These are phyloP conservation scores for Dryadula phaetusa DNA, from an alignment of 2,888 invertebrate genomes.

Conservation along the genomic window DNA sequence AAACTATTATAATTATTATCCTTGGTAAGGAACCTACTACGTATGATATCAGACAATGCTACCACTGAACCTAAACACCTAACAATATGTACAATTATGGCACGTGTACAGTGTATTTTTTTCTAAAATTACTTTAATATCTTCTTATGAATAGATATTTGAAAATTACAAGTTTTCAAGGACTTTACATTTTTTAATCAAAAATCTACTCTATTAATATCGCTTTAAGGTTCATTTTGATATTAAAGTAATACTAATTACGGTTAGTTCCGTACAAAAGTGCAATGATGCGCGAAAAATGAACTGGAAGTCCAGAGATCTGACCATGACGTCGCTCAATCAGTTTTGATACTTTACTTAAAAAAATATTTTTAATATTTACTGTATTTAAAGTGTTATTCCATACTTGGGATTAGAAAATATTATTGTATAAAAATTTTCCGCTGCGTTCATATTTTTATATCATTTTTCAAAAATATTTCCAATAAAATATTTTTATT, in stretches of 20 bases:
- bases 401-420: too few relatives aligned
- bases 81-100: neutral
- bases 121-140: too few relatives aligned
- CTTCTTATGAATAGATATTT: slow-evolving; percentile 1
- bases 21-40: too few relatives aligned
- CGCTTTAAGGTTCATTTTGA: neutral
- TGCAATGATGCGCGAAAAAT: slow-evolving; percentile 66
- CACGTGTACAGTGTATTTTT: slow-evolving; percentile 2
- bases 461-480: too few relatives aligned
- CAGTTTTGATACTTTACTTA: slow-evolving; percentile 59
- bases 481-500: too few relatives aligned
- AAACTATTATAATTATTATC: too few relatives aligned
- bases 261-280: slow-evolving; percentile 50
- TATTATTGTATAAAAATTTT: too few relatives aligned
- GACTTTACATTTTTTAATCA: neutral
- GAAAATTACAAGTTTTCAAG: slow-evolving; percentile 22
- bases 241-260: slow-evolving; percentile 46
- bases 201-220: neutral
- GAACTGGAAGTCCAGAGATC: slow-evolving; percentile 65
- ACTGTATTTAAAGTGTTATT: too few relatives aligned
- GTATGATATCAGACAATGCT: too few relatives aligned
- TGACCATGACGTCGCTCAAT: slow-evolving; percentile 46
- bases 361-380: slow-evolving; percentile 22
- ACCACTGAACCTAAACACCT: neutral
- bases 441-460: too few relatives aligned